Conservation (phyloP, 1,140 invertebrate genomes). For the Apis florea region DNA sequence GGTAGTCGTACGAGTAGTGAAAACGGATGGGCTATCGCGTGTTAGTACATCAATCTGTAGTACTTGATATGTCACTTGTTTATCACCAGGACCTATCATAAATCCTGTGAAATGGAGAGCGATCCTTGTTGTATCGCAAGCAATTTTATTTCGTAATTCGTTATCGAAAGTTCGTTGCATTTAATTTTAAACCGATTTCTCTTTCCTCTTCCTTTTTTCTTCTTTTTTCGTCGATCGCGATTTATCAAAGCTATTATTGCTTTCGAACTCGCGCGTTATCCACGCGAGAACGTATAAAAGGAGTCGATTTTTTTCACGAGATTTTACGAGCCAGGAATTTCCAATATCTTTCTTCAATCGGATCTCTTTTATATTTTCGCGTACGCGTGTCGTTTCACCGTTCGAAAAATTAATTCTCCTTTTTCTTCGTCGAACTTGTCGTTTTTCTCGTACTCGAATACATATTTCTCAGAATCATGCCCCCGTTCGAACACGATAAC, state of each 20-base stretch:
- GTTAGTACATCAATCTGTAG: conserved; percentile 8
- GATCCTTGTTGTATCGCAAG: not conserved
- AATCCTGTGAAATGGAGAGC: not conserved
- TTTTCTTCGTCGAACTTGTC: not conserved
- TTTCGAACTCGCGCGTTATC: not conserved
- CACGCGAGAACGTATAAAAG: no score
- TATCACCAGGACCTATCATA: not conserved
- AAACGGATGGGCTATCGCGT: not conserved
- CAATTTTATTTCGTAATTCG: conserved; percentile 2
- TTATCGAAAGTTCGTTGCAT: not conserved
- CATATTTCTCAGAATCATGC: not conserved
- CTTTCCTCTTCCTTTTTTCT: not conserved
- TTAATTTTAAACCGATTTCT: not conserved
- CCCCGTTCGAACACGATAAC: not conserved
- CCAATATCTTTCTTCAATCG: conserved; percentile 4
- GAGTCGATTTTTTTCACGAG: no score
- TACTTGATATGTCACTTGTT: not conserved
- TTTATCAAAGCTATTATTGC: not conserved
- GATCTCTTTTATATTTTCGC: not conserved
- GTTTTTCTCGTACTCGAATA: no score
- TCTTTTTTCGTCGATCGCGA: no score
- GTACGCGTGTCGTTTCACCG: no score
- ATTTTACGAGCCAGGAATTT: not conserved
- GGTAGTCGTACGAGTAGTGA: not conserved
- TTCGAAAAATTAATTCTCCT: not conserved